Conservation (phyloP, 2,797 vertebrate species). For the Champsocephalus gunnari region DNA sequence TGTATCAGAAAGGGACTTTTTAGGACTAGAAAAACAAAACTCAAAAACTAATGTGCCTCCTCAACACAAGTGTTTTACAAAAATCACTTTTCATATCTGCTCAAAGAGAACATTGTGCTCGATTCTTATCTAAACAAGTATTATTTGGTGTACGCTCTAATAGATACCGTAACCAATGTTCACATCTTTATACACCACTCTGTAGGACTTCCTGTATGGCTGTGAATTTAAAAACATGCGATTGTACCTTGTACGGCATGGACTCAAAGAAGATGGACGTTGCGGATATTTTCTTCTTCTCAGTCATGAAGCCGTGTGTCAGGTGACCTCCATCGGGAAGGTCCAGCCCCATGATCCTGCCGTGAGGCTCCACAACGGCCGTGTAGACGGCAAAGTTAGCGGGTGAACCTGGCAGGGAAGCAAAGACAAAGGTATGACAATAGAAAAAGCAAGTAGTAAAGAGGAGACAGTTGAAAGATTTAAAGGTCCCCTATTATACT, state of each 20-base stretch:
- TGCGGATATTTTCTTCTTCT: slow-evolving; percentile 98
- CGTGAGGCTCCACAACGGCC: slow-evolving; percentile 94
- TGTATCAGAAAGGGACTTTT: neutral
- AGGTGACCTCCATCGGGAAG: slow-evolving; percentile 97
- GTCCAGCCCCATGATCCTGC: slow-evolving; percentile 98
- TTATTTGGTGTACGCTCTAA: neutral
- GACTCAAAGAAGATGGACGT: slow-evolving; percentile 98
- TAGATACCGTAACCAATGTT: neutral
- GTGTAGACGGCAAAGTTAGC: slow-evolving; percentile 97
- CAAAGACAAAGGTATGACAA: neutral
- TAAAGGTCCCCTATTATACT: too few relatives aligned
- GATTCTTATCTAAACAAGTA: neutral
- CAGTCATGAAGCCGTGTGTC: slow-evolving; percentile 98
- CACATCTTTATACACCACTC: neutral
- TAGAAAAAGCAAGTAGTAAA: neutral
- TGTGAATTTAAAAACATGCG: neutral
- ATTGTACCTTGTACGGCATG: slow-evolving; percentile 97
- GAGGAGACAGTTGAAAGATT: neutral
- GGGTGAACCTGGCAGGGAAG: slow-evolving; percentile 87
- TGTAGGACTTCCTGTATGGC: neutral
- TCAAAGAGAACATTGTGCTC: neutral
- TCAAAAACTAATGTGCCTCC: too few relatives aligned
- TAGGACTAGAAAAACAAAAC: neutral
- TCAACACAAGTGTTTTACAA: neutral
- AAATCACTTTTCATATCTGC: too few relatives aligned